These are phyloP conservation scores for Mesorhabditis spiculigera DNA, from an alignment of 2,888 invertebrate species.

Conservation along the genomic window DNA sequence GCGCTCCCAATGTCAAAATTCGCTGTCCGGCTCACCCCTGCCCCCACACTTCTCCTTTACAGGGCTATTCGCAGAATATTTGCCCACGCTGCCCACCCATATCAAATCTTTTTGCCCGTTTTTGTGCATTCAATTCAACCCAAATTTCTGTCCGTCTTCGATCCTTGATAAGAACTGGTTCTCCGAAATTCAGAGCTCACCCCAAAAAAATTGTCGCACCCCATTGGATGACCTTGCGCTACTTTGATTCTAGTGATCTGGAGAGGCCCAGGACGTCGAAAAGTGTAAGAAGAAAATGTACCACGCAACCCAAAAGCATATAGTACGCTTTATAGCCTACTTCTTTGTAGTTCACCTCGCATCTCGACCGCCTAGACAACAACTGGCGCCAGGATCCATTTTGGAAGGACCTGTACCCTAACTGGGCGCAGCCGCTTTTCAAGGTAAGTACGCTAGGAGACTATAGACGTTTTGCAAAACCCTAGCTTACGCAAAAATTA, in stretches of 20 bases:
- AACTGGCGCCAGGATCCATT: constrained; percentile 56
- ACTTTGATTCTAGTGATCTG: constrained; percentile 1
- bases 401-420: constrained; percentile 54
- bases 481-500: background rate
- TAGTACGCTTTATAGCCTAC: background rate
- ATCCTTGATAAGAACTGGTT: background rate
- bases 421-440: constrained; percentile 56
- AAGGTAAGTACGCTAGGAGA: constrained; percentile 17
- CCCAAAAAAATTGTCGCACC: background rate
- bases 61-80: too few species aligned
- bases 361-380: constrained; percentile 53
- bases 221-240: constrained; percentile 1
- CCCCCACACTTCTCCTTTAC: too few species aligned
- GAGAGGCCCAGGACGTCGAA: background rate
- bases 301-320: background rate
- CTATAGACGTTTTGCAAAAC: background rate
- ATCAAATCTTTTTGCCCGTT: background rate
- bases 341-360: constrained; percentile 49
- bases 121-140: background rate
- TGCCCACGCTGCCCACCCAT: too few species aligned
- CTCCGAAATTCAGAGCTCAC: background rate
- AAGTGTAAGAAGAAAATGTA: background rate
- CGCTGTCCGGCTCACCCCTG: too few species aligned
- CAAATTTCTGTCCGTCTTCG: background rate
- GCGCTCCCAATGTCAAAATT: too few species aligned